Evolutionary conservation across 2,113 vertebrate species (phyloP).

Genomic region (Pelvicachromis taeniatus): DNA sequence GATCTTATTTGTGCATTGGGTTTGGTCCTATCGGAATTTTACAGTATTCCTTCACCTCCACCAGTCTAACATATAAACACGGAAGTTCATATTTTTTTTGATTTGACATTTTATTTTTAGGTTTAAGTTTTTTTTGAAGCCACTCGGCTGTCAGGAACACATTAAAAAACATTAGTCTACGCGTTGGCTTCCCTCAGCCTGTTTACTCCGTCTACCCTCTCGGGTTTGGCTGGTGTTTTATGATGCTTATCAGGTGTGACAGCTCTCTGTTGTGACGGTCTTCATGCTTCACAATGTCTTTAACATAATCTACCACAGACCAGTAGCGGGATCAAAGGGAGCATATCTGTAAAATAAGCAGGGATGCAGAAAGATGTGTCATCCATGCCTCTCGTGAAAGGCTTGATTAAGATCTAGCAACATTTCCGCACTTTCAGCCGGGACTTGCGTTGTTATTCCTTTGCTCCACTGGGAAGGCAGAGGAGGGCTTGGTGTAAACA

Average conservation of each 20-base stretch:
- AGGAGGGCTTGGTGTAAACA: constrained; percentile 70
- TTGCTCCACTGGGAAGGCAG: constrained; percentile 60
- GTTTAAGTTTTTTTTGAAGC: not conserved
- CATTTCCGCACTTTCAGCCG: constrained; percentile 52
- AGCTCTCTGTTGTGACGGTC: constrained; percentile 51
- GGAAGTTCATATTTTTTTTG: not conserved
- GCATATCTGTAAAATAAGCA: constrained; percentile 36
- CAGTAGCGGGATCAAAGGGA: constrained; percentile 55
- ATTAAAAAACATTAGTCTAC: constrained; percentile 12
- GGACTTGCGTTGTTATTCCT: constrained; percentile 66
- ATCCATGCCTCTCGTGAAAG: constrained; percentile 24
- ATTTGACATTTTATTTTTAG: not conserved
- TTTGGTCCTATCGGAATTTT: not conserved
- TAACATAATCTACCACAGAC: constrained; percentile 52
- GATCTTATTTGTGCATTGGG: not conserved
- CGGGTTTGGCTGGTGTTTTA: constrained; percentile 32
- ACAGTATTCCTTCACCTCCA: not conserved
- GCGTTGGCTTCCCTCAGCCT: constrained; percentile 14
- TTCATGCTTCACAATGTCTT: constrained; percentile 61
- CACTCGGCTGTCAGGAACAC: not conserved
- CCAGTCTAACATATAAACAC: not conserved
- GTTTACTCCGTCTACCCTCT: not conserved
- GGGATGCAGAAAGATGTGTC: constrained; percentile 15
- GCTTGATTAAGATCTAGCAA: constrained; percentile 68
- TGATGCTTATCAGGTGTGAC: constrained; percentile 63